Evolutionary conservation across 2,888 invertebrate genomes (phyloP).

Genomic region (Heliconius erato): DNA sequence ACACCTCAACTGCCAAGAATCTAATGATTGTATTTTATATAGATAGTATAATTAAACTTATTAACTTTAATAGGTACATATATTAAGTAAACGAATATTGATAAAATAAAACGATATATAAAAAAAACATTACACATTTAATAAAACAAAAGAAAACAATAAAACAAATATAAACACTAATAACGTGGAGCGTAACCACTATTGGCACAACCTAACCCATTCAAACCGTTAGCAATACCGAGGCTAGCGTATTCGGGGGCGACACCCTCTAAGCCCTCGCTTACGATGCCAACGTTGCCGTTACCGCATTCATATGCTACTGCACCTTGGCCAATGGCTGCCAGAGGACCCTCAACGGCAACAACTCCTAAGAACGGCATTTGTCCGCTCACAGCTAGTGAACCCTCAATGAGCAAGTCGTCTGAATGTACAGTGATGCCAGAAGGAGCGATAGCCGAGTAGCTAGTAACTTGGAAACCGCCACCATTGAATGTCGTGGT

Average conservation of each 20-base stretch:
- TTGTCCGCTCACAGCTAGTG: conserved; percentile 52
- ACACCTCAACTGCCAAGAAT: no score
- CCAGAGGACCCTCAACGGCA: conserved; percentile 60
- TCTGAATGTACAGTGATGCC: conserved; percentile 54
- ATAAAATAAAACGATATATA: not conserved
- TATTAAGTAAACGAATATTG: not conserved
- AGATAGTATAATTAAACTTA: not conserved
- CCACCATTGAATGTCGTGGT: conserved; percentile 48
- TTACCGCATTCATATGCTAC: conserved; percentile 55
- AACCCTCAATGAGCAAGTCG: conserved; percentile 54
- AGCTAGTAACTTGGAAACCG: conserved; percentile 54
- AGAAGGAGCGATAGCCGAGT: conserved; percentile 52
- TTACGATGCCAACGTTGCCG: conserved; percentile 53
- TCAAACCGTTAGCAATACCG: not conserved
- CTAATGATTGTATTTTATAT: not conserved
- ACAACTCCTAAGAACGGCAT: conserved; percentile 59
- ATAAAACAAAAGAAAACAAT: conserved; percentile 9
- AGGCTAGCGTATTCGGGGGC: conserved; percentile 15
- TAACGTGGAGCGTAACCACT: conserved; percentile 1
- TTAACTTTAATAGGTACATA: not conserved
- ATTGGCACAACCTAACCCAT: conserved; percentile 5
- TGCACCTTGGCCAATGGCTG: conserved; percentile 57
- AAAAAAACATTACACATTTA: conserved; percentile 13
- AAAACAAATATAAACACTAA: not conserved
- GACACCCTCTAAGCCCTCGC: conserved; percentile 45